Conservation (phyloP, 2,113 vertebrate genomes). For the Gallinago media region DNA sequence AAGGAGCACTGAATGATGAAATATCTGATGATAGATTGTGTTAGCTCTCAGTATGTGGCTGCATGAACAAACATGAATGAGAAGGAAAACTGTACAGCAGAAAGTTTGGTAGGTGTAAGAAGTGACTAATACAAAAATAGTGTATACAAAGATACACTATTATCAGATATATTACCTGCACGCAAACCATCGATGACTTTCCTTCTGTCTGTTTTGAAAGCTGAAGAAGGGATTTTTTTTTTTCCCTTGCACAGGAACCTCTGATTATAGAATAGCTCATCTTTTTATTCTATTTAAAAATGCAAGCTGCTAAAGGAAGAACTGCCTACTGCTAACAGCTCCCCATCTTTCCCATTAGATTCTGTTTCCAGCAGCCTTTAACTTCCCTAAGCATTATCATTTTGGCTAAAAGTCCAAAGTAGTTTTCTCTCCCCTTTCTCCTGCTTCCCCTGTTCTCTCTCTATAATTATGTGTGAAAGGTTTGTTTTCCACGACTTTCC, state of each 20-base stretch:
- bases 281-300: neutral
- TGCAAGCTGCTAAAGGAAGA: neutral
- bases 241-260: neutral
- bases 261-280: neutral
- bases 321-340: neutral
- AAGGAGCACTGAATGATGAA: neutral
- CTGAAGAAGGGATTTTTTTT: neutral
- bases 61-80: neutral
- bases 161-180: neutral
- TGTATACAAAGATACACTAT: neutral
- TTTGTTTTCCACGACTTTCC: neutral
- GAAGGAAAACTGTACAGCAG: neutral
- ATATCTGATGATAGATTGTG: neutral
- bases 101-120: neutral
- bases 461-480: neutral
- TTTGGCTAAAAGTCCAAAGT: neutral
- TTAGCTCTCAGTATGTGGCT: neutral
- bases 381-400: neutral
- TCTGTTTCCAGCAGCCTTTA: neutral
- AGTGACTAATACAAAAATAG: neutral
- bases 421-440: neutral
- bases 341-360: neutral
- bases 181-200: neutral
- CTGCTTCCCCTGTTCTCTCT: neutral
- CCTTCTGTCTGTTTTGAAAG: neutral